phyloP scores from a whole-genome alignment of 2,113 vertebrate genomes.

The Centropus unirufus region DNA sequence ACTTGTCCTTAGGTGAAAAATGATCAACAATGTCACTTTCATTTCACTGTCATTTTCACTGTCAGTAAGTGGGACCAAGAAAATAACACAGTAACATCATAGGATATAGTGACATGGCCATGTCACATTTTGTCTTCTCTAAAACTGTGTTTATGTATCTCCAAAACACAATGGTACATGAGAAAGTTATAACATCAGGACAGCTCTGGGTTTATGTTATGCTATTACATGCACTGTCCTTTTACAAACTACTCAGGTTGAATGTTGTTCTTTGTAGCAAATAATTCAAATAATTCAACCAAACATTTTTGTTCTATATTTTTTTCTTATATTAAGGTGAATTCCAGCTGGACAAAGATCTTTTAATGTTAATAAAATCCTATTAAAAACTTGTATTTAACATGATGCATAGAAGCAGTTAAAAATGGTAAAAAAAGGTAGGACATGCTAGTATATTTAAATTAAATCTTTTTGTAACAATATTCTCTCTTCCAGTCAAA shows the following conservation, averaged over 20 bases:
- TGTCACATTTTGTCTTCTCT: neutral
- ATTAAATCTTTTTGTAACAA: neutral
- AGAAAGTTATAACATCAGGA: neutral
- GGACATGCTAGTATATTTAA: neutral
- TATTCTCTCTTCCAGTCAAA: rapidly evolving
- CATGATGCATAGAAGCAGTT: rapidly evolving
- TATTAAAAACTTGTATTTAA: neutral
- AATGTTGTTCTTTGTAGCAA: neutral
- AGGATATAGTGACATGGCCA: neutral
- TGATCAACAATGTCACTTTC: too few species aligned
- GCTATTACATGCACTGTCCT: neutral
- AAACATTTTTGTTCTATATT: neutral
- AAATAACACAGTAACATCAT: neutral
- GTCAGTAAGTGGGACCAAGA: neutral
- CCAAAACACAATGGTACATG: neutral
- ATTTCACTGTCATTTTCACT: neutral
- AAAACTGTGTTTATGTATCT: neutral
- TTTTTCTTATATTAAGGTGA: neutral
- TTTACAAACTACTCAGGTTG: neutral
- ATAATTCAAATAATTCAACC: neutral
- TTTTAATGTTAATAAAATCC: neutral
- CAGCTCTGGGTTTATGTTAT: neutral
- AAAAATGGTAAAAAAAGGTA: neutral
- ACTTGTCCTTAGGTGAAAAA: neutral
- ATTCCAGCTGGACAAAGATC: neutral